Evolutionary conservation across 2,113 vertebrate species (phyloP).

Genomic region (Miniopterus natalensis): DNA sequence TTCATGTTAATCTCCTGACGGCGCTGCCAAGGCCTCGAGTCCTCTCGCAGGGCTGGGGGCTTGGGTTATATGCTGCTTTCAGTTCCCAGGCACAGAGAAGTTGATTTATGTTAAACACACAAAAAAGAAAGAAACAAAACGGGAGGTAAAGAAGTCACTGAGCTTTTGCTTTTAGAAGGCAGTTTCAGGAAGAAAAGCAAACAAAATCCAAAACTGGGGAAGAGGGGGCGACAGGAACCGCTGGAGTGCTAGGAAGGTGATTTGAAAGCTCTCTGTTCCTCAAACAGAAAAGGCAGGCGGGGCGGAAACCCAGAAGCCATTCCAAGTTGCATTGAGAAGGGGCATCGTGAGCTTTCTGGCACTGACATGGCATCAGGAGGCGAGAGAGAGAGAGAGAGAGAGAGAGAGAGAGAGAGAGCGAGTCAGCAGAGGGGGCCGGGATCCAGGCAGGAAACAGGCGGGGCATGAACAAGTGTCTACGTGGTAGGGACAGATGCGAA

Average conservation of each 20-base stretch:
- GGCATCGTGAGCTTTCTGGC: background rate
- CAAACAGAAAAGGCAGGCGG: background rate
- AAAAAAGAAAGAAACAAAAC: background rate
- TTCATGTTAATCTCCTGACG: conserved; percentile 39
- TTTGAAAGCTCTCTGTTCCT: background rate
- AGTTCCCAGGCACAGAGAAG: conserved; percentile 1
- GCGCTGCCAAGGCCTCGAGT: conserved; percentile 46
- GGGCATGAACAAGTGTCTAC: conserved; percentile 70
- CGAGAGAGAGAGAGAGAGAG: background rate
- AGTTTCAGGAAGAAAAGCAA: conserved; percentile 18
- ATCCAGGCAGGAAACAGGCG: conserved; percentile 69
- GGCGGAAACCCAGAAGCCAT: too few relatives aligned
- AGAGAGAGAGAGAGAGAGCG: too few relatives aligned
- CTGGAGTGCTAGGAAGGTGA: background rate
- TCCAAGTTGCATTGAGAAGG: background rate
- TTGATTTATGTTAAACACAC: conserved; percentile 40
- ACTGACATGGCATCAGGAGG: background rate
- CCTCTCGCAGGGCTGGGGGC: background rate
- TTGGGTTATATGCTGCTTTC: conserved; percentile 1
- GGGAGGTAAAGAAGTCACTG: background rate
- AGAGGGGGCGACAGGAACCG: background rate
- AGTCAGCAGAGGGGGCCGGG: conserved; percentile 39
- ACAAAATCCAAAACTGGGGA: background rate
- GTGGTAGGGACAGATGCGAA: conserved; percentile 59
- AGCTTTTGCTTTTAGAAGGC: background rate